Conservation (phyloP, 1,140 invertebrate species). For the Drosophila insularis region DNA sequence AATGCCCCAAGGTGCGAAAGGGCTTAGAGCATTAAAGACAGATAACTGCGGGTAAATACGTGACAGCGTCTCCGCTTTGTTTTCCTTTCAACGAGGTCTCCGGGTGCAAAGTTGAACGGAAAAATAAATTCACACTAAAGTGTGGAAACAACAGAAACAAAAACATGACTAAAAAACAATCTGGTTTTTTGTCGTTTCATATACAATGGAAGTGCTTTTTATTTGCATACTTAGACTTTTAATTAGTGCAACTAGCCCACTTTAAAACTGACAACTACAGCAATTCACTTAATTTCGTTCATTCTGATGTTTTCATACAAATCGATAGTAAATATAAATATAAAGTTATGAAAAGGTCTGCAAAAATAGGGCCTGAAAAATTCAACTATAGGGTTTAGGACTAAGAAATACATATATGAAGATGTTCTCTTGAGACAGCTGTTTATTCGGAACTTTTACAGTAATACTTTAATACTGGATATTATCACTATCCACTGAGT, state of each 20-base stretch:
- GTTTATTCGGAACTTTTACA: no score
- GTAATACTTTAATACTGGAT: no score
- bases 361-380: no score
- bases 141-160: neutral
- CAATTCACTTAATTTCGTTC: neutral
- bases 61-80: neutral
- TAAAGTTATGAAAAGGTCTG: no score
- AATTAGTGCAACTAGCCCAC: neutral
- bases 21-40: neutral
- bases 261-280: neutral
- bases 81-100: neutral
- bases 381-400: no score
- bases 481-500: no score
- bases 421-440: no score
- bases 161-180: neutral
- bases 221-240: neutral
- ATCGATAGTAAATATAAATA: no score
- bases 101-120: slow-evolving; percentile 6
- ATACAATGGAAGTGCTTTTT: neutral
- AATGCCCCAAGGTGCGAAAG: neutral
- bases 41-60: slow-evolving; percentile 1
- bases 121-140: slow-evolving; percentile 1
- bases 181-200: neutral
- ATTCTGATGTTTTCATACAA: no score
- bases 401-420: no score